phyloP scores from a whole-genome alignment of 2,797 vertebrate genomes.

The Peromyscus eremicus region DNA sequence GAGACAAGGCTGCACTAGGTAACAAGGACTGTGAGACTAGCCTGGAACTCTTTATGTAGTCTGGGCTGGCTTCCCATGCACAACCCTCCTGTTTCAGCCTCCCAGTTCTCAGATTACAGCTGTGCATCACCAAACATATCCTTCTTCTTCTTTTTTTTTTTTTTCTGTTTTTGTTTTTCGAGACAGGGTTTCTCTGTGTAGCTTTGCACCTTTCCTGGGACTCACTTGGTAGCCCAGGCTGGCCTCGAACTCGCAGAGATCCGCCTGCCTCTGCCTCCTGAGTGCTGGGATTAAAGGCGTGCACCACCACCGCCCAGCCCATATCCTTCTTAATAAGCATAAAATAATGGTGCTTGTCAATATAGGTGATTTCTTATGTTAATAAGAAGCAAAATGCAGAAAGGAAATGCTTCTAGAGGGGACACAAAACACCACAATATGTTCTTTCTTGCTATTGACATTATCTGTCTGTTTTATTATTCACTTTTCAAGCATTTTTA shows the following conservation, averaged over 20 bases:
- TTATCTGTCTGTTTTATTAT: conserved; percentile 23
- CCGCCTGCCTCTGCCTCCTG: too few relatives aligned
- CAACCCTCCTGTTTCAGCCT: not conserved
- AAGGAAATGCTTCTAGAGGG: not conserved
- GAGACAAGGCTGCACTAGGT: not conserved
- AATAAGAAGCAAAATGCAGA: conserved; percentile 3
- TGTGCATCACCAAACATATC: not conserved
- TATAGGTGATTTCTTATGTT: not conserved
- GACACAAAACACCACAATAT: not conserved
- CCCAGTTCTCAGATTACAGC: not conserved
- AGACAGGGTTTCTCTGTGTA: too few relatives aligned
- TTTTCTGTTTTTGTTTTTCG: too few relatives aligned
- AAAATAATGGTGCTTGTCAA: not conserved
- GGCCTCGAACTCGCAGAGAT: too few relatives aligned
- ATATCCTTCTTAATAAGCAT: not conserved
- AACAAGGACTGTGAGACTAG: not conserved
- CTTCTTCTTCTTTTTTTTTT: conserved; percentile 14
- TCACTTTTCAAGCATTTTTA: conserved; percentile 20
- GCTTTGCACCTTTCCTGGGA: too few relatives aligned
- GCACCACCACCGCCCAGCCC: too few relatives aligned
- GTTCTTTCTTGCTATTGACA: conserved; percentile 15
- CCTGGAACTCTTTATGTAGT: not conserved
- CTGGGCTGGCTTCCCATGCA: not conserved
- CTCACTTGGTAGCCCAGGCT: too few relatives aligned
- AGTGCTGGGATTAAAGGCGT: too few relatives aligned